Conservation (phyloP, 2,797 vertebrate species). For the Gambusia yucatana region DNA sequence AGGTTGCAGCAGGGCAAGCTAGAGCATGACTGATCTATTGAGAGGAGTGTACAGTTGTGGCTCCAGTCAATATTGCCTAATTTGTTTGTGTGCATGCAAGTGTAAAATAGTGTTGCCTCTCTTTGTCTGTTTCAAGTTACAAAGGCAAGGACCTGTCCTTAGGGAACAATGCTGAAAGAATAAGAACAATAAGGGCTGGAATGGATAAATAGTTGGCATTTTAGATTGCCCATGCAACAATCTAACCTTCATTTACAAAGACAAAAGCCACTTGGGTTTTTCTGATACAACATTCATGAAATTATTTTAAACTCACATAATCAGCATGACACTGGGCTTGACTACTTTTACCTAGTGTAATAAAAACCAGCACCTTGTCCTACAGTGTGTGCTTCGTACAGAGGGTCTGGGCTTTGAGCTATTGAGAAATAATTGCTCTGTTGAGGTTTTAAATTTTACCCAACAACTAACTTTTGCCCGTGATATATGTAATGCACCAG, state of each 20-base stretch:
- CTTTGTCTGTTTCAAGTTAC: conserved; percentile 53
- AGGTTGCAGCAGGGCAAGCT: conserved; percentile 64
- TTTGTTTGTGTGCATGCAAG: conserved; percentile 74
- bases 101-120: conserved; percentile 72
- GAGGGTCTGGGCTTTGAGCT: too few species aligned
- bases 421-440: too few species aligned
- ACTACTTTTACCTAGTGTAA: conserved; percentile 30
- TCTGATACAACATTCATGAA: conserved; percentile 51
- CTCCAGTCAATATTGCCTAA: conserved; percentile 73
- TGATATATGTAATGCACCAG: too few species aligned
- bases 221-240: conserved; percentile 45
- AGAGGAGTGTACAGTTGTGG: conserved; percentile 65
- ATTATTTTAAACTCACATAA: conserved; percentile 60
- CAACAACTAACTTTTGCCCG: too few species aligned
- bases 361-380: background rate
- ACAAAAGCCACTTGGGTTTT: conserved; percentile 63
- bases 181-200: conserved; percentile 49
- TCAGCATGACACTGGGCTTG: conserved; percentile 46
- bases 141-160: conserved; percentile 66
- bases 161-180: conserved; percentile 46
- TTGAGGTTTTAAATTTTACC: too few species aligned
- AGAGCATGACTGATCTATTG: conserved; percentile 78
- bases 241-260: conserved; percentile 60
- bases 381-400: background rate
- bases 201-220: conserved; percentile 61